Base-by-base conservation (phyloP, 2,113 vertebrate genomes). In the Gallinago paraguaiae region DNA sequence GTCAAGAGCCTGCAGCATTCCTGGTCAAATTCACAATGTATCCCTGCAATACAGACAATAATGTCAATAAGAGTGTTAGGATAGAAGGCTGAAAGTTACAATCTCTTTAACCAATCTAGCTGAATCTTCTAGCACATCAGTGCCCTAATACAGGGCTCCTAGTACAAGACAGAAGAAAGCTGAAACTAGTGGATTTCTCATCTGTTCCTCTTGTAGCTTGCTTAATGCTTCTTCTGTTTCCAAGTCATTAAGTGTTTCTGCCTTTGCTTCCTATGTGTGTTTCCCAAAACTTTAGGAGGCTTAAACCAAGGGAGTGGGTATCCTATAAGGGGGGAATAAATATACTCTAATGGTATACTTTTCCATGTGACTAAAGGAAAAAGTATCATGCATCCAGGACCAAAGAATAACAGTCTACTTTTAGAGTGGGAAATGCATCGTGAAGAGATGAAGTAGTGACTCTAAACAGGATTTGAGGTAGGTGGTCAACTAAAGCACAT, bases 251-350 rank as follows among this genome's bases (percentile, higher is more conserved):
- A 57, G 50, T 75, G 11, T 33, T 87, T 76, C 8, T 59, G n/a
- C 43, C 11, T 86, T 33, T 63, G 46, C 60, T 74, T 70, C 24
- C 64, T 39, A 1, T n/a, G 28, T 12, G 9, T 1, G 1, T 79
- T 79, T 50, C 28, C 31, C 31, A 45, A 63, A 86, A 18, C 45
- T 61, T 68, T 90, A 43, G 7, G 43, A 48, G 25, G 10, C 7
- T 65, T 80, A 37, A 63, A 17, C 3, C 0, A 0, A 16, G 14
- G 46, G 37, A 43, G 2, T 41, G 43, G 17, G 2, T 86, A 9
- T 56, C 16, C 4, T 30, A 2, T n/a, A 33, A 65, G 16, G 50
- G 53, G 13, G 41, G 27, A 69, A n/a, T 50, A 35, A 71, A 28
- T 4, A 17, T 33, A 9, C 31, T 3, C 18, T 77, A 54, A 69